Conservation (phyloP, 2,888 invertebrate genomes). For the Aporophyla nigra region DNA sequence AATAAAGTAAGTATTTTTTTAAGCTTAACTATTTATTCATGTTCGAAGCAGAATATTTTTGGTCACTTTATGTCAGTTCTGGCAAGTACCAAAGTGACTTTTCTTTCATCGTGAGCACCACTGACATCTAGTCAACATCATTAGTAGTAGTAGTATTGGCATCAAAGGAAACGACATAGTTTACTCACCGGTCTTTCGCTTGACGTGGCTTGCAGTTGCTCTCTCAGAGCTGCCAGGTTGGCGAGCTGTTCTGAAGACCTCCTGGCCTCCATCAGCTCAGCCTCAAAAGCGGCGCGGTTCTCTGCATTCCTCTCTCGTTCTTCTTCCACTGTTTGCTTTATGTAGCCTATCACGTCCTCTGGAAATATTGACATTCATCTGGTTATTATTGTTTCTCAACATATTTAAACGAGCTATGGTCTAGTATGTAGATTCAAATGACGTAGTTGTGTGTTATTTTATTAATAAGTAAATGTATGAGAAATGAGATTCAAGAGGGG, state of each 20-base stretch:
- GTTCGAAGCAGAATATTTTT: too few relatives aligned
- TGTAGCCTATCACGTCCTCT: conserved; percentile 87
- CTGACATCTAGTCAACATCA: too few relatives aligned
- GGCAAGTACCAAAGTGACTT: too few relatives aligned
- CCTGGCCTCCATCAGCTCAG: conserved; percentile 81
- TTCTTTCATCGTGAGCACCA: too few relatives aligned
- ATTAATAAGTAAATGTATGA: neutral
- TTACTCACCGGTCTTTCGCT: conserved; percentile 79
- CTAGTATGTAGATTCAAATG: neutral
- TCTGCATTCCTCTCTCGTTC: conserved; percentile 84
- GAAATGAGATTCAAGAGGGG: neutral
- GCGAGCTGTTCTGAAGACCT: conserved; percentile 83
- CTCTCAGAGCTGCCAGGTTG: conserved; percentile 79
- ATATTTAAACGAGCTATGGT: neutral
- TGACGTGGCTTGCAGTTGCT: conserved; percentile 79
- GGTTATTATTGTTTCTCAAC: neutral
- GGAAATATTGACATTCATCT: conserved; percentile 9
- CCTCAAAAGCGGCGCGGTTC: conserved; percentile 79
- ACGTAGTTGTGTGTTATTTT: too few relatives aligned
- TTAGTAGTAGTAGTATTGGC: too few relatives aligned
- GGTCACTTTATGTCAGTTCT: too few relatives aligned
- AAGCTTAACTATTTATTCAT: too few relatives aligned
- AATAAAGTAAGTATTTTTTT: too few relatives aligned
- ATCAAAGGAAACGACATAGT: too few relatives aligned
- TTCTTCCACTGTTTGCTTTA: conserved; percentile 85